Base-by-base conservation (phyloP, 2,113 vertebrate genomes). In the Phodopus roborovskii region DNA sequence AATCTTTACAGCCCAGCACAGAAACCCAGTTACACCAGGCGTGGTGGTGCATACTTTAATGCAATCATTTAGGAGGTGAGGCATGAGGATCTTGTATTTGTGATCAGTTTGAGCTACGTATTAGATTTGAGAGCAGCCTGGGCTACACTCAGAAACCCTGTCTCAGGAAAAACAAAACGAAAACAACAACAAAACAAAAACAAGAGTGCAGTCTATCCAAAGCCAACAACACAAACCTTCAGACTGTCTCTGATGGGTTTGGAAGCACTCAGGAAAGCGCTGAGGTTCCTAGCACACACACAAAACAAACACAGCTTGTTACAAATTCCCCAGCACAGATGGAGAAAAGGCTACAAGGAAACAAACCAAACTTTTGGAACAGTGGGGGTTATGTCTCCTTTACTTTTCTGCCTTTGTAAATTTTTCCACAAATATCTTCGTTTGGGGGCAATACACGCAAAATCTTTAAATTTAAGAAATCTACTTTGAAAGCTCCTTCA, bases 391-490 rank as follows among this genome's bases (percentile, higher is more conserved):
- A 73, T 86, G 64, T 39, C 5, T 33, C 60, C 79, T 94, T 89
- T 64, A 62, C 4, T 77, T 70, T 77, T 85, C 79, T 95, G 53
- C 82, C 60, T 85, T 91, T 79, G 45, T 90, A 68, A 87, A 82
- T 3, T 56, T 97, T 91, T 84, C 62, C 87, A 24, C 79, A 88
- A 81, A 50, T 42, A n/a, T 92, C 50, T 90, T 88, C n/a, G 0
- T 45, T 81, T 84, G 82, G 91, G 74, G 91, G 30, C 56, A 91
- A 73, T 81, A 82, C 71, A 91, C 24, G 13, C 5, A 83, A 85
- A 92, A n/a, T 78, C 48, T 92, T 88, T 95, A 82, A 75, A 64
- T 95, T 95, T 75, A 5, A n/a, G 94, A 96, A 86, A 56, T 92
- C 28, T 85, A 11, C 68, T 24, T 83, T 84, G 48, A 95, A 95